These are phyloP conservation scores for Gymnoscopelus microlampas DNA, from an alignment of 2,797 vertebrate species.

Conservation along the genomic window DNA sequence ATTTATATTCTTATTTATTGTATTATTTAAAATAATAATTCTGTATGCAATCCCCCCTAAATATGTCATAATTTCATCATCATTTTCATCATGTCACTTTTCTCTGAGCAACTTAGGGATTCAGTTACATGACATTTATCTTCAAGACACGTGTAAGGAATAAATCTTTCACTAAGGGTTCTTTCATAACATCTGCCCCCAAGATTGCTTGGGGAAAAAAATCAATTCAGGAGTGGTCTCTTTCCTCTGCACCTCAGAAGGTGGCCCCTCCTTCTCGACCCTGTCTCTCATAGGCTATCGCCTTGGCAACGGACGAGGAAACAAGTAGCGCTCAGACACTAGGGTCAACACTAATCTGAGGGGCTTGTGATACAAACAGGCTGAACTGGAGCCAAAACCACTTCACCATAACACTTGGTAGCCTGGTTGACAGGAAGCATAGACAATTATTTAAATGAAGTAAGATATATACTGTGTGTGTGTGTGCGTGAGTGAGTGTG, in stretches of 20 bases:
- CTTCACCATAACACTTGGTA: conserved; percentile 63
- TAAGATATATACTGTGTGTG: conserved; percentile 19
- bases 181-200: conserved; percentile 34
- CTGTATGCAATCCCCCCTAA: too few relatives aligned
- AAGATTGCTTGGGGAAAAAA: conserved; percentile 39
- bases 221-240: conserved; percentile 41
- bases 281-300: conserved; percentile 72
- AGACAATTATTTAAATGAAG: conserved; percentile 61
- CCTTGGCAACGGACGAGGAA: conserved; percentile 81
- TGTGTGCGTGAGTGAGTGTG: too few relatives aligned
- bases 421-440: conserved; percentile 60
- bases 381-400: conserved; percentile 74
- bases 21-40: too few relatives aligned
- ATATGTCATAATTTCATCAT: not conserved
- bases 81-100: conserved; percentile 26
- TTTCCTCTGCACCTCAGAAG: conserved; percentile 22
- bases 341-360: conserved; percentile 79
- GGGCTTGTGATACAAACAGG: conserved; percentile 76
- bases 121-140: conserved; percentile 2
- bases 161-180: conserved; percentile 18
- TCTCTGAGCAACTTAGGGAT: not conserved
- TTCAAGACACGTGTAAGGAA: conserved; percentile 13
- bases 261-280: conserved; percentile 62
- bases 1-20: too few relatives aligned
- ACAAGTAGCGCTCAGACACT: conserved; percentile 75